Evolutionary conservation across 2,797 vertebrate genomes (phyloP).

Genomic region (Liparis tanakae): DNA sequence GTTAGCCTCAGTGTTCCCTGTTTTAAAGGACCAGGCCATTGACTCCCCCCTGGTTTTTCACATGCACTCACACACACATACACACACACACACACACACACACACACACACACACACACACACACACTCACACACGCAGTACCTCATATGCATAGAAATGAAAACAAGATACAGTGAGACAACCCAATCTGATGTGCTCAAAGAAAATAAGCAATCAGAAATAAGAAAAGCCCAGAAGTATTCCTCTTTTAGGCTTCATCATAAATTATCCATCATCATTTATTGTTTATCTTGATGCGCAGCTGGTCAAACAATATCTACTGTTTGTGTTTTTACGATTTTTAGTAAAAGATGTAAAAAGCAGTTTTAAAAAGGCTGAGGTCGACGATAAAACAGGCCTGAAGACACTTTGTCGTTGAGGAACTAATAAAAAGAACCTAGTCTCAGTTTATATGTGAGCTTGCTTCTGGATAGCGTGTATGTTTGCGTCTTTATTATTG

Average conservation of each 20-base stretch:
- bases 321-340: constrained; percentile 27
- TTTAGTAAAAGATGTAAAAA: constrained; percentile 24
- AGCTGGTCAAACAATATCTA: constrained; percentile 21
- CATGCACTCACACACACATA: constrained; percentile 12
- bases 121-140: neutral
- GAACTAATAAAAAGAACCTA: constrained; percentile 4
- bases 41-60: constrained; percentile 26
- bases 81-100: constrained; percentile 13
- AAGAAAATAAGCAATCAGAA: constrained; percentile 21
- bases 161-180: neutral
- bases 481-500: constrained; percentile 11
- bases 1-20: constrained; percentile 63
- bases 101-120: constrained; percentile 4
- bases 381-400: neutral
- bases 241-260: constrained; percentile 39
- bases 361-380: constrained; percentile 6
- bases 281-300: constrained; percentile 19
- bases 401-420: constrained; percentile 15
- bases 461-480: constrained; percentile 22
- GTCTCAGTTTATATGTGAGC: constrained; percentile 8
- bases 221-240: constrained; percentile 1
- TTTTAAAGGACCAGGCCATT: constrained; percentile 54
- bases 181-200: neutral
- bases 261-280: constrained; percentile 41
- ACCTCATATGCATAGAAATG: neutral